These are phyloP conservation scores for Charanyca ferruginea DNA, from an alignment of 2,888 invertebrate species.

Conservation along the genomic window DNA sequence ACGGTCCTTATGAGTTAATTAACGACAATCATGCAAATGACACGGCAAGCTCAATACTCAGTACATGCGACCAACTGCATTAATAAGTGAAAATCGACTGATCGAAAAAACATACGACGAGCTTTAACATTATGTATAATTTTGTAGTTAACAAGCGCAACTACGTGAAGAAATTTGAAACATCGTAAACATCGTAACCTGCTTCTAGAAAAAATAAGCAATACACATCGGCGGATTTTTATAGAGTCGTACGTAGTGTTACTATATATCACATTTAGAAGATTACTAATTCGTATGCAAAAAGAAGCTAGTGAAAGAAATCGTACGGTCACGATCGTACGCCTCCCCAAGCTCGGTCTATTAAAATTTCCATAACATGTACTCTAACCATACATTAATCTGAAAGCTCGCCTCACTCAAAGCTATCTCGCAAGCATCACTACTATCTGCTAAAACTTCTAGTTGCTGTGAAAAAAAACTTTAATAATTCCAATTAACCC, in stretches of 20 bases:
- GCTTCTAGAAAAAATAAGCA: conserved; percentile 37
- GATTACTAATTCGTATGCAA: conserved; percentile 54
- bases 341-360: conserved; percentile 67
- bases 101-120: conserved; percentile 54
- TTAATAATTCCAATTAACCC: conserved; percentile 91
- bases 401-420: conserved; percentile 82
- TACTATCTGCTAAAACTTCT: conserved; percentile 85
- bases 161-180: conserved; percentile 62
- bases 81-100: conserved; percentile 64
- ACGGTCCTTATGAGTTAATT: conserved; percentile 82
- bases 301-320: conserved; percentile 50
- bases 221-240: neutral
- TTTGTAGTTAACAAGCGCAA: conserved; percentile 62
- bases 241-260: conserved; percentile 2
- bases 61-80: conserved; percentile 51
- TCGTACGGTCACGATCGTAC: conserved; percentile 51
- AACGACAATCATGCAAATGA: conserved; percentile 84
- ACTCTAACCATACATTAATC: conserved; percentile 84
- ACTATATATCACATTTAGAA: conserved; percentile 39
- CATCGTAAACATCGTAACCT: conserved; percentile 26
- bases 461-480: conserved; percentile 85
- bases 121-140: conserved; percentile 60
- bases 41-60: conserved; percentile 65
- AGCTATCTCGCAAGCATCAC: conserved; percentile 83
- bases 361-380: conserved; percentile 84